Conservation (phyloP, 2,888 invertebrate species). For the Agrenia bidenticulata region DNA sequence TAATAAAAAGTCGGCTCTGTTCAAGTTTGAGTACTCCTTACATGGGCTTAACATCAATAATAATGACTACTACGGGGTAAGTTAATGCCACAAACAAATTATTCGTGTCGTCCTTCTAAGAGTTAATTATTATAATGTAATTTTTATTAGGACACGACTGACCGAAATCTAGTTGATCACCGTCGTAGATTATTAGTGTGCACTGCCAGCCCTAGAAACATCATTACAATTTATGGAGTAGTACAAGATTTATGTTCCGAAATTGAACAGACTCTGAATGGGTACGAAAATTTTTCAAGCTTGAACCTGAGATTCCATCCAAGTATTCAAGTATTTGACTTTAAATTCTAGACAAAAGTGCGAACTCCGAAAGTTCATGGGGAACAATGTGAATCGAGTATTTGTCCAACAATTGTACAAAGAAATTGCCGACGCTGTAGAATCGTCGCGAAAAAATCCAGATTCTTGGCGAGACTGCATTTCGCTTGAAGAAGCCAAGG, state of each 20-base stretch:
- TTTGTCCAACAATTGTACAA: slow-evolving; percentile 77
- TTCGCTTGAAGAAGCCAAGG: slow-evolving; percentile 68
- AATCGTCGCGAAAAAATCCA: slow-evolving; percentile 70
- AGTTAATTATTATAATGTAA: slow-evolving; percentile 15
- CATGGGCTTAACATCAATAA: slow-evolving; percentile 62
- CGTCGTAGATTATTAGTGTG: slow-evolving; percentile 70
- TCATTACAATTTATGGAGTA: slow-evolving; percentile 77
- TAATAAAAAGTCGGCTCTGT: slow-evolving; percentile 58
- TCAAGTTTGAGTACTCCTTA: slow-evolving; percentile 70
- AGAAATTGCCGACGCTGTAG: slow-evolving; percentile 66
- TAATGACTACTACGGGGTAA: slow-evolving; percentile 56
- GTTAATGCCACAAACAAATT: too few relatives aligned
- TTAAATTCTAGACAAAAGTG: slow-evolving; percentile 62
- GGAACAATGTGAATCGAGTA: slow-evolving; percentile 81
- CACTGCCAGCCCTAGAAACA: slow-evolving; percentile 70
- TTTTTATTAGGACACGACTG: slow-evolving; percentile 38
- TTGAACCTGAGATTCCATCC: background rate
- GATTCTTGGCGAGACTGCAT: slow-evolving; percentile 78
- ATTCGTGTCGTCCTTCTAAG: too few relatives aligned
- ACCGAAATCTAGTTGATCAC: slow-evolving; percentile 41
- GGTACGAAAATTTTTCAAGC: slow-evolving; percentile 26
- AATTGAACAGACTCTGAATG: slow-evolving; percentile 66
- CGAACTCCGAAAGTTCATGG: slow-evolving; percentile 78
- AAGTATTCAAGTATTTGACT: slow-evolving; percentile 1
- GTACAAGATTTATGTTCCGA: slow-evolving; percentile 80